Percentiles rank a stretch among this genome's conserved stretches.
phyloP scores from a whole-genome alignment of 2,797 vertebrate genomes.

The Rhynchonycteris naso region DNA sequence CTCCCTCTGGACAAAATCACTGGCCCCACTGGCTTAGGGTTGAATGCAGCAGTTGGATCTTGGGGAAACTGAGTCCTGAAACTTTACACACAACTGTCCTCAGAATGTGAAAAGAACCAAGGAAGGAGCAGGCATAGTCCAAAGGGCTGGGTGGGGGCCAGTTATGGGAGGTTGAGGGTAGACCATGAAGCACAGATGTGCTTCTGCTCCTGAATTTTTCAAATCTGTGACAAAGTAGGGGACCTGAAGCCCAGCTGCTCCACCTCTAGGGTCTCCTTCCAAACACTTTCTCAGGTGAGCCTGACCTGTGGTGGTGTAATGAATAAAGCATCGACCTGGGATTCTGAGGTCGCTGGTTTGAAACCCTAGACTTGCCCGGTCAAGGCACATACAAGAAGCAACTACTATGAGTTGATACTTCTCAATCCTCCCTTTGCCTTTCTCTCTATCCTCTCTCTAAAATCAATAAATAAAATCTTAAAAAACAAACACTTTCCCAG shows the following conservation, averaged over 20 bases:
- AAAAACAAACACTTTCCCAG: not conserved
- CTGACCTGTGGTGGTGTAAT: no score
- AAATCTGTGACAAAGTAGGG: not conserved
- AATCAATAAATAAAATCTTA: no score
- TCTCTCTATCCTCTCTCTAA: no score
- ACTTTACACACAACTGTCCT: not conserved
- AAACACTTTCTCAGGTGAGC: not conserved
- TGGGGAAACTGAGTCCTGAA: not conserved
- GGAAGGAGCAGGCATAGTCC: not conserved
- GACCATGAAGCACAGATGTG: not conserved
- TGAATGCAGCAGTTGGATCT: not conserved
- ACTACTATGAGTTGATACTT: no score
- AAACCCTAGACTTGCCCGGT: no score
- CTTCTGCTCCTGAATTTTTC: not conserved
- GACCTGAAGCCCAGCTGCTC: no score
- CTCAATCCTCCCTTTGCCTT: no score
- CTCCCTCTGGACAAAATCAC: not conserved
- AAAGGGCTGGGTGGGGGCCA: not conserved
- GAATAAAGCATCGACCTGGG: no score
- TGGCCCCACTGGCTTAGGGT: not conserved
- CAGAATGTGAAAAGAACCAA: not conserved
- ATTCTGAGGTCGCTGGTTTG: no score
- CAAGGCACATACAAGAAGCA: no score
- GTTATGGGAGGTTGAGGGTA: not conserved
- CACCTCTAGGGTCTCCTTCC: not conserved